Conservation (phyloP, 2,888 invertebrate genomes). For the Pristionchus exspectatus region DNA sequence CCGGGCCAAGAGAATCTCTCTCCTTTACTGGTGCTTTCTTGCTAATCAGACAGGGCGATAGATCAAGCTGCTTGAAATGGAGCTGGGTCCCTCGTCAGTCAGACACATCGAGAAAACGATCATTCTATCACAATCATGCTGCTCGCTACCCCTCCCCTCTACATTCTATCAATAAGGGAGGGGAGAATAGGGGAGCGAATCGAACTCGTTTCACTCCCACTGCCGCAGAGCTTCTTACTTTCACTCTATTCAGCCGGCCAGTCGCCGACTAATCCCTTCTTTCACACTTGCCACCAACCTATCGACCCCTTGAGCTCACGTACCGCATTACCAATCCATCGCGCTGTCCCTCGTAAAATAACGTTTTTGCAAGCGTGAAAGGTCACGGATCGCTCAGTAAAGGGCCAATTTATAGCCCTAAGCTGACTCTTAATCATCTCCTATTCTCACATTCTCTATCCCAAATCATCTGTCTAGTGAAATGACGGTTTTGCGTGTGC, state of each 20-base stretch:
- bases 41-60: too few species aligned
- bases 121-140: constrained; percentile 11
- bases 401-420: constrained; percentile 43
- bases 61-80: too few species aligned
- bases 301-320: too few species aligned
- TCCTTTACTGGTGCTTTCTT: too few species aligned
- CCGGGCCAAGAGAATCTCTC: too few species aligned
- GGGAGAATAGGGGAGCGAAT: neutral
- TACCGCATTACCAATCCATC: too few species aligned
- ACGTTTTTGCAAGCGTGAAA: neutral
- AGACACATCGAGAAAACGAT: neutral
- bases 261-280: neutral
- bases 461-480: too few species aligned
- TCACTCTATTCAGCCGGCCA: neutral
- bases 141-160: neutral
- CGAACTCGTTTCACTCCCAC: constrained; percentile 28
- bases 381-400: neutral
- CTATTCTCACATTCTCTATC: too few species aligned
- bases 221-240: neutral
- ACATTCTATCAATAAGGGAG: constrained; percentile 41
- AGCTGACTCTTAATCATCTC: too few species aligned
- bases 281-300: too few species aligned
- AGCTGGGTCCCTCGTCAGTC: neutral
- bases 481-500: too few species aligned
- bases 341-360: too few species aligned